Percentiles rank a stretch among this genome's conserved stretches.
phyloP scores from a whole-genome alignment of 2,888 invertebrate genomes.

The Leucoptera coffeella region DNA sequence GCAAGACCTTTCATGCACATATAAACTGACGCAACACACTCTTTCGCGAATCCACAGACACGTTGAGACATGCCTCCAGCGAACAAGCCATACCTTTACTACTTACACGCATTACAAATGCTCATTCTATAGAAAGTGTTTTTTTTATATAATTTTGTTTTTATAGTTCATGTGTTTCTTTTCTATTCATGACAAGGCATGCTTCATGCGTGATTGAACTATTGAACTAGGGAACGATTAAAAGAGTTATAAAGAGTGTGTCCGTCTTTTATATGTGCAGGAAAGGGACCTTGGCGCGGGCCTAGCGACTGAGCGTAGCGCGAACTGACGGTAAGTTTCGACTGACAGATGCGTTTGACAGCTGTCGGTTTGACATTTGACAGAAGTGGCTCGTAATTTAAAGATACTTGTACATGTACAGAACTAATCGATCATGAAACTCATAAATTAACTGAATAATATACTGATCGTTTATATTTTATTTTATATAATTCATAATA shows the following conservation, averaged over 20 bases:
- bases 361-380: too few species aligned
- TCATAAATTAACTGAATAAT: too few species aligned
- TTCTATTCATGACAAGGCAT: constrained; percentile 34
- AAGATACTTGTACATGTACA: too few species aligned
- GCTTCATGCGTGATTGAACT: constrained; percentile 32
- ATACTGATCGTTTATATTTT: neutral
- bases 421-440: too few species aligned
- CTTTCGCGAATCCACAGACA: too few species aligned
- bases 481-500: neutral
- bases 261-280: constrained; percentile 53
- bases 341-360: too few species aligned
- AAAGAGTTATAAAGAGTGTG: constrained; percentile 39
- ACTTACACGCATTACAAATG: too few species aligned
- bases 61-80: too few species aligned
- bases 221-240: constrained; percentile 10
- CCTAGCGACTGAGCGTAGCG: constrained; percentile 7
- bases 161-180: constrained; percentile 23
- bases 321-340: neutral
- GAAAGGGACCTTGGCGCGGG: constrained; percentile 16
- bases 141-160: too few species aligned
- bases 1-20: constrained; percentile 53
- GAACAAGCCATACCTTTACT: too few species aligned
- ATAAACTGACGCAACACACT: constrained; percentile 51
- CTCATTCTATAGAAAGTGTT: too few species aligned
- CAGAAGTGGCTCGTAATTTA: too few species aligned